Conservation (phyloP, 2,888 invertebrate genomes). For the Ectemnius cavifrons region DNA sequence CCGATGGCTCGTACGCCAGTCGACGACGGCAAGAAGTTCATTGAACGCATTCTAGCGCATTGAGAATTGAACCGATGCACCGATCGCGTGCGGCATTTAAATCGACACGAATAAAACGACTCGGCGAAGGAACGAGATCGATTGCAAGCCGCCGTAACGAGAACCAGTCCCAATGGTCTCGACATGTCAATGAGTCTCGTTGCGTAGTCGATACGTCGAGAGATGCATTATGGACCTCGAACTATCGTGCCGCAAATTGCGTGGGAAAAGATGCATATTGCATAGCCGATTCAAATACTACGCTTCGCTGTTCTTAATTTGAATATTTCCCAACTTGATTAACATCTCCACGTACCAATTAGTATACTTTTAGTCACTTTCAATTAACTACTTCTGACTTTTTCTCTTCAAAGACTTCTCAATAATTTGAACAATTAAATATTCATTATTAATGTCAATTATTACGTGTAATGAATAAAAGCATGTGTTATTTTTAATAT, state of each 20-base stretch:
- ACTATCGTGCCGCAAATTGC: constrained; percentile 9
- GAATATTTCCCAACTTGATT: too few species aligned
- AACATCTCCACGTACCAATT: too few species aligned
- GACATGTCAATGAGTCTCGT: constrained; percentile 1
- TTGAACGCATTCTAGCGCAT: constrained; percentile 5
- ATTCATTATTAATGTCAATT: too few species aligned
- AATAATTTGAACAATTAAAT: too few species aligned
- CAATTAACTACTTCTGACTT: too few species aligned
- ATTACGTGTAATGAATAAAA: too few species aligned
- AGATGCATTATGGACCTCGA: background rate
- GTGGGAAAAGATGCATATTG: constrained; percentile 23
- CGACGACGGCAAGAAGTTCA: background rate
- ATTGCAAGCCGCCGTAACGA: constrained; percentile 4
- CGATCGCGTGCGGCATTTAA: constrained; percentile 4
- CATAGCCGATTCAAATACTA: too few species aligned
- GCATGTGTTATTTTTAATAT: too few species aligned
- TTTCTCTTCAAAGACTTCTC: too few species aligned
- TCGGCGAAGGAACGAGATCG: background rate
- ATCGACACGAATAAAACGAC: constrained; percentile 2
- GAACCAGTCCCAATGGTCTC: constrained; percentile 5
- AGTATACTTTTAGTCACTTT: too few species aligned
- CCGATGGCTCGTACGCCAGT: too few species aligned
- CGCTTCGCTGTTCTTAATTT: too few species aligned
- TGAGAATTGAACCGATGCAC: background rate
- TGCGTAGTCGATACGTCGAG: constrained; percentile 7